Base-by-base conservation (phyloP, 2,113 vertebrate species). In the Propithecus coquereli region DNA sequence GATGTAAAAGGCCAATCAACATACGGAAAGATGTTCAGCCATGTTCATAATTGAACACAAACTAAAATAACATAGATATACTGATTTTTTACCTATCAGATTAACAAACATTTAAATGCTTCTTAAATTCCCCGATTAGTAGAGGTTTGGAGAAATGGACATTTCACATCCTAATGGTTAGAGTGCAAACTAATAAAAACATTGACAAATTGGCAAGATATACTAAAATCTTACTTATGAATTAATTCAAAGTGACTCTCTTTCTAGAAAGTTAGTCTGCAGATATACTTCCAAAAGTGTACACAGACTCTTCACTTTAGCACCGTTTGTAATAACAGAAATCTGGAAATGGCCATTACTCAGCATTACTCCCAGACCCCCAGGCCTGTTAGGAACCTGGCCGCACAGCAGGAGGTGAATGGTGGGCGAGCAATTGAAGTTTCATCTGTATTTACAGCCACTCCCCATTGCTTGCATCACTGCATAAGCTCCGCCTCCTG, bases 181-280 rank as follows among this genome's bases (percentile, higher is more conserved):
- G 59, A 86, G 6, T 59, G 13, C 59, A 91, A 77, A 59, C n/a
- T 91, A 32, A 70, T 59, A 66, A 37, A 90, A 86, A 92, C 17
- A 30, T 86, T 79, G 32, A 22, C 74, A 94, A 37, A 63, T 34
- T 66, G 45, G 54, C 32, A 86, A 85, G 34, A 79, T 82, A 83
- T 8, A 43, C 76, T 93, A 77, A 82, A n/a, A 73, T 77, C 73
- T 81, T 65, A 57, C 66, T 91, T 96, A 50, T 37, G 40, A 83
- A 27, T 70, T 89, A 83, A 27, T 70, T 89, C 30, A 30, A 83
- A 93, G 50, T 30, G 7, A 85, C 81, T 96, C 45, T 43, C 30
- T 85, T 94, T 90, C 20, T 43, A 92, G 70, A 52, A 95, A 81
- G 81, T 92, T 86, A n/a, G 86, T 87, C 54, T 70, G 52, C 37